Base-by-base conservation (phyloP, 2,888 invertebrate genomes). In the Platerodrilus igneus region DNA sequence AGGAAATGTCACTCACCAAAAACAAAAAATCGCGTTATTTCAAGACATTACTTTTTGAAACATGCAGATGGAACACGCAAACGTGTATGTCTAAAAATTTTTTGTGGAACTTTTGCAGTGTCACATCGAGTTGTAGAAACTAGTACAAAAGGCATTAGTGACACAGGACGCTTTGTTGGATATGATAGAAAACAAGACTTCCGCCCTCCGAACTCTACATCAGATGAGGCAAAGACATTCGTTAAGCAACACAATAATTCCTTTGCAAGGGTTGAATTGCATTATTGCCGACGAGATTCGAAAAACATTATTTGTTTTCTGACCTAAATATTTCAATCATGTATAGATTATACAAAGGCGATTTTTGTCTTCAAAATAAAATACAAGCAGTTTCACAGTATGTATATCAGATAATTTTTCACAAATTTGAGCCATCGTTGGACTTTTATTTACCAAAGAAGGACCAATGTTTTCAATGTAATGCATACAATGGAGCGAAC, bases 41-140 rank as follows among this genome's bases (percentile, higher is more conserved):
- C 21, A 19, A 19, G 32, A 19, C 9, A 14, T 7, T 13, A 14
- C 13, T 32, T 10, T 11, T 32, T 21, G 18, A 32, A 9, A 28
- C n/a, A 21, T 20, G 14, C 22, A 10, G n/a, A 11, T 14, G 22
- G 32, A 10, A 15, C 6, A 32, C n/a, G 14, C 9, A 9, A 19
- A 2, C 11, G 22, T 14, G 22, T 21, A 17, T 33, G 33, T 10
- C 16, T 22, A 23, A 33, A 23, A 5, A 13, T 33, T 23, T 22
- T 33, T 16, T 33, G 33, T 20, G 10, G 2, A 13, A 33, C 33
- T 10, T 23, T 23, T 23, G 22, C 33, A 3, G 23, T 33, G 8
- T 33, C 23, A 3, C 33, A 33, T 10, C 10, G 33, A 15, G 11
- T 33, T 15, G 23, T 33, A 10, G 33, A 23, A 17, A 33, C 14